These are phyloP conservation scores for Steinernema carpocapsae DNA, from an alignment of 2,888 invertebrate species.

Conservation along the genomic window DNA sequence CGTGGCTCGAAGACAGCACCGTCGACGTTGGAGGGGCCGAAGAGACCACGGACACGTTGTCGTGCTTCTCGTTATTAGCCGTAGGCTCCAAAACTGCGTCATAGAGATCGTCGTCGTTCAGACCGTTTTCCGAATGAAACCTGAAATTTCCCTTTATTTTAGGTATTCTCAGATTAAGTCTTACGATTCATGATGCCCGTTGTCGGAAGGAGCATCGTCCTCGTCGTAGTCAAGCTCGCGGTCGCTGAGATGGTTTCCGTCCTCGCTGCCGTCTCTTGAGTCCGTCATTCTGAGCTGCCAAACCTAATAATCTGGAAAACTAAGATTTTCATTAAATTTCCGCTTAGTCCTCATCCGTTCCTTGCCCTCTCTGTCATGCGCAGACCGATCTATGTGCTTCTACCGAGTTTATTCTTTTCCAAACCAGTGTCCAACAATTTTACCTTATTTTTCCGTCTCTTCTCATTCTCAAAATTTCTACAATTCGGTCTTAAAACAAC, in stretches of 20 bases:
- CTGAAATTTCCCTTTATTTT: background rate
- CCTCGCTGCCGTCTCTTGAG: slow-evolving; percentile 18
- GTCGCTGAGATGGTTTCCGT: slow-evolving; percentile 34
- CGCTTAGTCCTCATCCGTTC: background rate
- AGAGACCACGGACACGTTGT: slow-evolving; percentile 38
- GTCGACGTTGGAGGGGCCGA: slow-evolving; percentile 29
- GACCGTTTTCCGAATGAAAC: slow-evolving; percentile 1
- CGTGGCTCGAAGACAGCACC: background rate
- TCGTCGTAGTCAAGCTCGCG: slow-evolving; percentile 43
- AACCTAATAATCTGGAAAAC: background rate
- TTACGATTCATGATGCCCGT: slow-evolving; percentile 10
- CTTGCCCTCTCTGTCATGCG: background rate
- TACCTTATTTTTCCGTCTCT: background rate
- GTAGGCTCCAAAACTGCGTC: slow-evolving; percentile 65
- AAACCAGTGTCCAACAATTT: background rate
- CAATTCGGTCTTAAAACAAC: background rate
- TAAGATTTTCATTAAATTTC: background rate
- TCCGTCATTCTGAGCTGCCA: background rate
- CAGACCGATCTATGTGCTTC: slow-evolving; percentile 15
- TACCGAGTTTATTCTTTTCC: slow-evolving; percentile 19
- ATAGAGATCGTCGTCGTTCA: slow-evolving; percentile 58
- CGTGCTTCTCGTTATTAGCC: slow-evolving; percentile 46
- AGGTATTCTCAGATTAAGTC: background rate
- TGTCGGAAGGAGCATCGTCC: slow-evolving; percentile 36
- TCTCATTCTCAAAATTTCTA: slow-evolving; percentile 4